phyloP scores from a whole-genome alignment of 2,888 invertebrate genomes.

The Drosophila neonasuta region DNA sequence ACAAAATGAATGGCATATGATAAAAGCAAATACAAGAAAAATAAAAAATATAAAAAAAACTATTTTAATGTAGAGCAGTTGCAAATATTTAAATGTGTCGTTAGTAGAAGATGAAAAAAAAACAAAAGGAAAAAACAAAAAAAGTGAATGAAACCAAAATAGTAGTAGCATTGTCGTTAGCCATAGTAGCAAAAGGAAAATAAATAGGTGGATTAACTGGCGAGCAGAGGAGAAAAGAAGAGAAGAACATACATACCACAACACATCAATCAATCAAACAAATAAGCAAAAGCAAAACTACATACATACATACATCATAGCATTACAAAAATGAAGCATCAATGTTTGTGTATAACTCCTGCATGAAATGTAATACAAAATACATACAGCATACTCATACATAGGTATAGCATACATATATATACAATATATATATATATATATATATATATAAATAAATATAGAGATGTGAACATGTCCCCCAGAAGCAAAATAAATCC shows the following conservation, averaged over 20 bases:
- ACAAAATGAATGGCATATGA: conserved; percentile 52
- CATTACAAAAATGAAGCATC: conserved; percentile 57
- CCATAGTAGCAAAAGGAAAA: conserved; percentile 59
- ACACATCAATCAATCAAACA: conserved; percentile 63
- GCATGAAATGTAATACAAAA: conserved; percentile 62
- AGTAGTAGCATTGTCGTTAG: conserved; percentile 76
- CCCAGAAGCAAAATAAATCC: conserved; percentile 29
- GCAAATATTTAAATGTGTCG: conserved; percentile 78
- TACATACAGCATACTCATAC: conserved; percentile 41
- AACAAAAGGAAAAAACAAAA: background rate
- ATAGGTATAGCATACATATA: conserved; percentile 50
- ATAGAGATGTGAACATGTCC: conserved; percentile 37
- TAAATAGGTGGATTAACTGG: conserved; percentile 31
- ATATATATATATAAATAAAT: conserved; percentile 43
- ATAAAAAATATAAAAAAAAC: conserved; percentile 48
- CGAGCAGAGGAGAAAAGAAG: conserved; percentile 6
- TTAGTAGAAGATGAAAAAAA: conserved; percentile 59
- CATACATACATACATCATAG: conserved; percentile 55
- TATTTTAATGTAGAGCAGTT: conserved; percentile 77
- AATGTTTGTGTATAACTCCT: conserved; percentile 72
- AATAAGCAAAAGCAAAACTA: conserved; percentile 40
- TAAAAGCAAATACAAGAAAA: conserved; percentile 27
- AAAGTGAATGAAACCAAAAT: conserved; percentile 49
- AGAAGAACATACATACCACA: conserved; percentile 63
- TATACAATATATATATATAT: conserved; percentile 41